These are phyloP conservation scores for Trichechus manatus DNA, from an alignment of 2,113 vertebrate genomes.

Conservation along the genomic window DNA sequence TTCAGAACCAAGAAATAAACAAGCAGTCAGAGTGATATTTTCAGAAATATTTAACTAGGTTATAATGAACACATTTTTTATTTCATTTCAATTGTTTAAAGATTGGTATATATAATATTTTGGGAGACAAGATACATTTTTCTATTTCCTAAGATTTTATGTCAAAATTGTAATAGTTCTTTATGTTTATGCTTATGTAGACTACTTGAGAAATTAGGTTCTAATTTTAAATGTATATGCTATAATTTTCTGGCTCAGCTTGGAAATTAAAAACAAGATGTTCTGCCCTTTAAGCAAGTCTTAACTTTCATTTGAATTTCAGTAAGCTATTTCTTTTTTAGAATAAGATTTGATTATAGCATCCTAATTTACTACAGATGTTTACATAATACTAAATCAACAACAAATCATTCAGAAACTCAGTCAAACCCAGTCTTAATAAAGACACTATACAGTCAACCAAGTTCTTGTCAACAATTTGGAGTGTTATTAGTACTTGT, in stretches of 20 bases:
- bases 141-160: conserved; percentile 37
- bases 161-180: conserved; percentile 15
- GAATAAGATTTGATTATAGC: neutral
- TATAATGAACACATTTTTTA: neutral
- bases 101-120: neutral
- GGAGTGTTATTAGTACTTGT: neutral
- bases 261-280: conserved; percentile 38
- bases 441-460: neutral
- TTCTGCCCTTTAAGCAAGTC: neutral
- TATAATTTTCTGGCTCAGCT: neutral
- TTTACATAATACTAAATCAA: conserved; percentile 43
- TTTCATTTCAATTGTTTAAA: conserved; percentile 7
- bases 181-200: neutral
- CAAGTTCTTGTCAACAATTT: neutral
- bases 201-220: neutral
- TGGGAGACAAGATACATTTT: neutral
- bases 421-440: neutral
- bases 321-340: conserved; percentile 22
- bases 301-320: conserved; percentile 48
- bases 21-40: neutral
- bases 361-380: neutral
- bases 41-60: neutral
- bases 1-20: conserved; percentile 1
- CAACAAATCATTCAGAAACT: conserved; percentile 26
- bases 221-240: conserved; percentile 4